Base-by-base conservation (phyloP, 2,797 vertebrate genomes). In the Anguilla obscura region DNA sequence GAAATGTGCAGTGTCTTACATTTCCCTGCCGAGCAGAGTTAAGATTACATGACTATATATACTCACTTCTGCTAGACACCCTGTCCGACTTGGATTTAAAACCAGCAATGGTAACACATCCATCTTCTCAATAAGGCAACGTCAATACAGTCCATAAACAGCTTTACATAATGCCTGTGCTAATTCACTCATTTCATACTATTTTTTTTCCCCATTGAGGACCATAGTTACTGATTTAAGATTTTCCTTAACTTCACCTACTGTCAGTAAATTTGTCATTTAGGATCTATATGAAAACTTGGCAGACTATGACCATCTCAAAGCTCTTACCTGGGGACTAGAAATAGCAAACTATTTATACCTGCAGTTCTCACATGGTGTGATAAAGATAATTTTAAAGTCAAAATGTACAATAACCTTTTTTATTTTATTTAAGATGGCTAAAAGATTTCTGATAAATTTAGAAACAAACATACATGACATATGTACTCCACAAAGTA, bases 11-110 rank as follows among this genome's bases (percentile, higher is more conserved):
- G 87, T 18, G 48, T 36, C 30, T 48, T 33, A 50, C 33, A 58
- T 16, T 7, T 27, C 86, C 45, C 30, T 33, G 80, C 79, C 80
- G 60, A 84, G 21, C n/a, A 50, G 27, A 84, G 79, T 66, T 87
- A 87, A 58, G 56, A 60, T 87, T 87, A 87, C 79, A 69, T 24
- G 58, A 84, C 86, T 87, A 83, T 83, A 87, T 80, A 87, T 87
- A 74, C 36, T 16, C 74, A 40, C 33, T 40, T 14, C 74, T 40
- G 74, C 74, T 76, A 40, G 74, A 76, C 33, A 40, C 30, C 74
- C 30, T 76, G 74, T 21, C 10, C 12, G 33, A 40, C 74, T 76
- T 33, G 36, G 27, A 12, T 30, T 74, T 33, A 74, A 86, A 86
- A 54, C 69, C 48, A 40, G 86, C 74, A 76, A 45, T 40, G 74